phyloP scores from a whole-genome alignment of 1,140 invertebrate species.

The Drosophila micromelanica region DNA sequence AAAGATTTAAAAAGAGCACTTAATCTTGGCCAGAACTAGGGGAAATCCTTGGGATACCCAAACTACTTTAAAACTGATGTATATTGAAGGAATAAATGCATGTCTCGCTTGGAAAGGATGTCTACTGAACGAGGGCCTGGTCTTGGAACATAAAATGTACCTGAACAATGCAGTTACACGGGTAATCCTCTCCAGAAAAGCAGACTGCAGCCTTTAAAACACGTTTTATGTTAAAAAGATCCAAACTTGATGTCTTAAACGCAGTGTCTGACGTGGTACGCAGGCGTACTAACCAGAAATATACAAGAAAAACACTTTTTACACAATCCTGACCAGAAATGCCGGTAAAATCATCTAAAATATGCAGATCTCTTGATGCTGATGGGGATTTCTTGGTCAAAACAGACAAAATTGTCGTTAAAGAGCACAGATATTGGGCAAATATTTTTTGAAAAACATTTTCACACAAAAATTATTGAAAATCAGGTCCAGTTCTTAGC shows the following conservation, averaged over 20 bases:
- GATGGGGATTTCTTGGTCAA: slow-evolving; percentile 20
- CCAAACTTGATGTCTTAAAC: not conserved
- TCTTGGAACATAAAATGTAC: not conserved
- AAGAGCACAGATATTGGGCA: not conserved
- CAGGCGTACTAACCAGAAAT: not conserved
- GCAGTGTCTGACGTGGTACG: not conserved
- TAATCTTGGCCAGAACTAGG: slow-evolving; percentile 19
- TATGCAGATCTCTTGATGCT: slow-evolving; percentile 4
- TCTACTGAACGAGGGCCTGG: not conserved
- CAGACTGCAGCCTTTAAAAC: not conserved
- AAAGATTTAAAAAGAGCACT: not conserved
- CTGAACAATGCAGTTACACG: not conserved
- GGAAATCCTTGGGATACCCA: not conserved
- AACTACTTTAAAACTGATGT: not conserved
- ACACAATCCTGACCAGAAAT: slow-evolving; percentile 38
- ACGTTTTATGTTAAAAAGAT: not conserved
- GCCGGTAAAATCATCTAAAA: slow-evolving; percentile 29
- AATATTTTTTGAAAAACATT: slow-evolving; percentile 17
- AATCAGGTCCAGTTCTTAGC: not conserved
- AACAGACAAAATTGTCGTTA: slow-evolving; percentile 1
- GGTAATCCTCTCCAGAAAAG: slow-evolving; percentile 70
- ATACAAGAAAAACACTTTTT: not conserved
- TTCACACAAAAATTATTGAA: slow-evolving; percentile 13
- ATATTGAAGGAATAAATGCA: not conserved
- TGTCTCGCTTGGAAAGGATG: not conserved